phyloP scores from a whole-genome alignment of 2,888 invertebrate genomes.

The Dasysyrphus tricinctus region DNA sequence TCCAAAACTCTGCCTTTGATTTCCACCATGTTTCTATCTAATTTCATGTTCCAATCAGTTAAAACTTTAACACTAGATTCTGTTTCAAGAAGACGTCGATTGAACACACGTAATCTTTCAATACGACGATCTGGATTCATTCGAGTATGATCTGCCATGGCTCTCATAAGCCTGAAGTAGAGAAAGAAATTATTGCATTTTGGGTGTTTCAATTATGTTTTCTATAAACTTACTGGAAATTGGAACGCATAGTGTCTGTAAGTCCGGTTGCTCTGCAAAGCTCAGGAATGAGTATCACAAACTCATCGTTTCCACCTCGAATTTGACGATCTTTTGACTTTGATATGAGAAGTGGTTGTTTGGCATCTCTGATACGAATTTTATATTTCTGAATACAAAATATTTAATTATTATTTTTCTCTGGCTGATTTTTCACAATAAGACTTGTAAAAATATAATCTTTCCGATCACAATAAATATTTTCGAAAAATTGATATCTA shows the following conservation, averaged over 20 bases:
- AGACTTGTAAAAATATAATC: too few relatives aligned
- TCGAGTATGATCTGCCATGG: slow-evolving; percentile 90
- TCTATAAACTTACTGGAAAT: slow-evolving; percentile 86
- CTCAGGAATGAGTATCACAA: slow-evolving; percentile 91
- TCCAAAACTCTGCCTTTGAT: slow-evolving; percentile 88
- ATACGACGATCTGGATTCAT: slow-evolving; percentile 90
- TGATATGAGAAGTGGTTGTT: slow-evolving; percentile 92
- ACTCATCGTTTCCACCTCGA: slow-evolving; percentile 87
- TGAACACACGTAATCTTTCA: slow-evolving; percentile 88
- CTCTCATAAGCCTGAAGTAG: slow-evolving; percentile 85
- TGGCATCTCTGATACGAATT: slow-evolving; percentile 86
- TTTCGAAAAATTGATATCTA: too few relatives aligned
- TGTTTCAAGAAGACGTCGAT: slow-evolving; percentile 85
- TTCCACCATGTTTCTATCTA: slow-evolving; percentile 86
- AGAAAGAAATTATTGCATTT: background rate
- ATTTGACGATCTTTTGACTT: slow-evolving; percentile 87
- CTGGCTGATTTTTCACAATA: too few relatives aligned
- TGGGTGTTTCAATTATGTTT: background rate
- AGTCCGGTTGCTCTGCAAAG: slow-evolving; percentile 93
- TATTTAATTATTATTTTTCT: background rate
- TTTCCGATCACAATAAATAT: too few relatives aligned
- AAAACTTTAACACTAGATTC: slow-evolving; percentile 86
- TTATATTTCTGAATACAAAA: slow-evolving; percentile 86
- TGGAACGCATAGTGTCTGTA: slow-evolving; percentile 87
- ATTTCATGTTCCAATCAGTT: slow-evolving; percentile 88